A percentile compares a stretch with the other conserved stretches of the same genome.
Evolutionary conservation across 2,797 vertebrate species (phyloP).

Genomic region (Anolis apletophallus): DNA sequence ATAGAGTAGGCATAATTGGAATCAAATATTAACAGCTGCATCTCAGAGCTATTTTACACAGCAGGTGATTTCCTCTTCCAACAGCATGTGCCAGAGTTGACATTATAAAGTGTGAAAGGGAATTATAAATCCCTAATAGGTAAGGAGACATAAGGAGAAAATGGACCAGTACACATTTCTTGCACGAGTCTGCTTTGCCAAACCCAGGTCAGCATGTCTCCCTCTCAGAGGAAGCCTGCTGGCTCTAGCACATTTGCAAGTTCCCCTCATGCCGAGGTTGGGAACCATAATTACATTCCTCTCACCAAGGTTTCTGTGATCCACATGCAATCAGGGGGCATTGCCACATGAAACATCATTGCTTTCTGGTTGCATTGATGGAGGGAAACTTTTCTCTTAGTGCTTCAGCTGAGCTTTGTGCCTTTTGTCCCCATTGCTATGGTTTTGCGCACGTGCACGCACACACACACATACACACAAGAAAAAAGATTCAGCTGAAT

Average conservation of each 20-base stretch:
- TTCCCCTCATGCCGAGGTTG: not conserved
- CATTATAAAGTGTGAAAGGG: not conserved
- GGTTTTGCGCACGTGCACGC: no score
- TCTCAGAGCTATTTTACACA: not conserved
- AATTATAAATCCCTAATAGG: not conserved
- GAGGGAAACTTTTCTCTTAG: not conserved
- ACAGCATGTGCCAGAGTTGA: not conserved
- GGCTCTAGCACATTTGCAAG: not conserved
- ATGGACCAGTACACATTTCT: not conserved
- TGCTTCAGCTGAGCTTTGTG: not conserved
- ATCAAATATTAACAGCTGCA: conserved; percentile 1
- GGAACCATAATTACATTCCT: not conserved
- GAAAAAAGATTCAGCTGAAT: no score
- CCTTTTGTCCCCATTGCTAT: no score
- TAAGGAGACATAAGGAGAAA: not conserved
- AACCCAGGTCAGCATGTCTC: not conserved
- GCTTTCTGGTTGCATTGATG: not conserved
- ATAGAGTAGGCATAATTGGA: not conserved
- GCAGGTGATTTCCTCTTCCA: not conserved
- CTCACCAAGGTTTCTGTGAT: not conserved
- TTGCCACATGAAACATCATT: not conserved
- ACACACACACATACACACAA: no score
- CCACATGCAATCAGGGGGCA: not conserved
- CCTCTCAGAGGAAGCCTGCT: not conserved
- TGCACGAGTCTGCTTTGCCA: not conserved